Conservation (phyloP, 2,888 invertebrate genomes). For the Pelosia muscerda region DNA sequence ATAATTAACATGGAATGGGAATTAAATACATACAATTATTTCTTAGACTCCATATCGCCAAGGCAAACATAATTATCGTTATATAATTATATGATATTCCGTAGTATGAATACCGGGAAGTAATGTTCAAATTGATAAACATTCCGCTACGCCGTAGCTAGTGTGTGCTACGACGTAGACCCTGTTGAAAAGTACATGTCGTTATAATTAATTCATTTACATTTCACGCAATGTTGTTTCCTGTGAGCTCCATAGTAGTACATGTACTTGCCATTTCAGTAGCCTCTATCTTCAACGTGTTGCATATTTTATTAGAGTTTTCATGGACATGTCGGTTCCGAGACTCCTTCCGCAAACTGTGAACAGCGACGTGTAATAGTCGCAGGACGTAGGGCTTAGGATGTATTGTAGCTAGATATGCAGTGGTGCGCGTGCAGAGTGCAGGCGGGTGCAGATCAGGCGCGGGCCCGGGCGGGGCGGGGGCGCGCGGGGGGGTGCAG, state of each 20-base stretch:
- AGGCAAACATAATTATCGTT: conserved; percentile 14
- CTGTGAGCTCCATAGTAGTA: conserved; percentile 32
- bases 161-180: conserved; percentile 42
- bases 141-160: conserved; percentile 34
- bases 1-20: not conserved
- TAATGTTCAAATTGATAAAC: conserved; percentile 36
- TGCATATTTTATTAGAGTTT: conserved; percentile 48
- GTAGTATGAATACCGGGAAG: conserved; percentile 22
- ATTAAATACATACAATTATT: not conserved
- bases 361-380: conserved; percentile 1
- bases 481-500: conserved; percentile 57
- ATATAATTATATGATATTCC: conserved; percentile 22
- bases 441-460: conserved; percentile 52
- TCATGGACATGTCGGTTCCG: conserved; percentile 20
- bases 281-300: conserved; percentile 38
- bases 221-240: conserved; percentile 39
- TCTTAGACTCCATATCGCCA: not conserved
- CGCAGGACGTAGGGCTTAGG: conserved; percentile 26
- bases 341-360: conserved; percentile 19
- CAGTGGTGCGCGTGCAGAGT: conserved; percentile 45
- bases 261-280: conserved; percentile 36
- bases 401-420: conserved; percentile 31
- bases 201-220: conserved; percentile 50
- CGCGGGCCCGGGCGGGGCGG: conserved; percentile 39
- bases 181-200: conserved; percentile 37